Evolutionary conservation across 1,140 invertebrate genomes (phyloP), one percentile per base, ranked within the genome.

Genomic region (Drosophila lowei): DNA sequence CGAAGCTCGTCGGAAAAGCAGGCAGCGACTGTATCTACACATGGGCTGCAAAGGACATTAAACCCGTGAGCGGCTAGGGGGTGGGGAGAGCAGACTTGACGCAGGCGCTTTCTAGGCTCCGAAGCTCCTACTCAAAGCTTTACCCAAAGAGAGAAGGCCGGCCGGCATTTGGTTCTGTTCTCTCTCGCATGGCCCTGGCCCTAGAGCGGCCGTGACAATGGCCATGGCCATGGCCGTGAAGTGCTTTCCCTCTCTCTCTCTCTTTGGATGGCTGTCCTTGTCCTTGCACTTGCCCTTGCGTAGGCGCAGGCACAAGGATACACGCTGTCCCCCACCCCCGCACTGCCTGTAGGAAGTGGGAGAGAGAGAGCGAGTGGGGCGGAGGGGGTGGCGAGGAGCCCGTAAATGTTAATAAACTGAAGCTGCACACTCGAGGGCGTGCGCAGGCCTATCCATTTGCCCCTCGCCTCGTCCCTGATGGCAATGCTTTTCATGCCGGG

Each of bases 211-310:
- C 86, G 57, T 90, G 86, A 77, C 86, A 74, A 77, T 79, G 86
- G 75, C 72, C 84, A 77, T 79, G 86, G 75, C 72, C 84, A 63
- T 89, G 84, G 77, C 83, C 75, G 59, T 88, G 83, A 88, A 81
- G 72, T 77, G 38, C 47, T 25, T 30, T 42, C 11, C 18, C 18
- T 13, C 43, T 56, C 21, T 15, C 16, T 38, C 13, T 23, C 28
- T 48, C 11, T 38, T 28, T 11, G 15, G 49, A 25, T 34, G 46
- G 15, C 50, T 86, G 83, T 38, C 34, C 34, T 38, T 86, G 83
- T 81, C 75, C 83, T 83, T 88, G 83, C 83, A 88, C 78, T 83
- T 88, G 83, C 78, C 84, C 83, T 76, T 81, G 83, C 83, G 83
- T 86, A 88, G 83, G 83, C 74, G 55, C 72, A 54, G 52, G 30